phyloP scores from a whole-genome alignment of 1,140 invertebrate genomes.

The Drosophila elegans region DNA sequence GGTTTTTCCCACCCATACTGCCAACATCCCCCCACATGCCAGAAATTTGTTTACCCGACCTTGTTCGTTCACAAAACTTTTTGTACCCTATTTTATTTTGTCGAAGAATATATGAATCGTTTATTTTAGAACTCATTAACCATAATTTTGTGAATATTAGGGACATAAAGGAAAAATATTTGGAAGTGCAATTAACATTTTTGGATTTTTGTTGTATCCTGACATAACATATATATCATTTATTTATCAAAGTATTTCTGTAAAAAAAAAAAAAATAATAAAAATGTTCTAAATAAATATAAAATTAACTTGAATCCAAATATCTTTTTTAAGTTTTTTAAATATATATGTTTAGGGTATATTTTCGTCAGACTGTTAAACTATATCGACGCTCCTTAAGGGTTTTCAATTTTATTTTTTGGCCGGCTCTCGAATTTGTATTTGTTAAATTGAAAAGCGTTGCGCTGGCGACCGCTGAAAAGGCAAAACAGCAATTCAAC shows the following conservation, averaged over 20 bases:
- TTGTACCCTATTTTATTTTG: conserved; percentile 8
- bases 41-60: conserved; percentile 51
- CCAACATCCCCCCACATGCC: conserved; percentile 49
- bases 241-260: no score
- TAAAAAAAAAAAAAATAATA: no score
- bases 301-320: background rate
- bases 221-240: no score
- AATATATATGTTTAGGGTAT: conserved; percentile 4
- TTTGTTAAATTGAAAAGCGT: conserved; percentile 77
- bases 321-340: background rate
- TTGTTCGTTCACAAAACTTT: conserved; percentile 5
- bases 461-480: conserved; percentile 58
- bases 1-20: conserved; percentile 11
- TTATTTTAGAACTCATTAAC: no score
- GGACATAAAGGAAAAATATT: no score
- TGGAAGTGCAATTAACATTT: no score
- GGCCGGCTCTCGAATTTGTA: conserved; percentile 51
- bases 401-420: conserved; percentile 24
- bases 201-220: no score
- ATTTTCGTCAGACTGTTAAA: background rate
- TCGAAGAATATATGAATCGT: no score
- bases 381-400: background rate
- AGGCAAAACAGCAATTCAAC: conserved; percentile 56
- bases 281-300: no score
- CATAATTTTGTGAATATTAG: no score